Base-by-base conservation (phyloP, 2,888 invertebrate species). In the Hermaeophaga mercurialis region DNA sequence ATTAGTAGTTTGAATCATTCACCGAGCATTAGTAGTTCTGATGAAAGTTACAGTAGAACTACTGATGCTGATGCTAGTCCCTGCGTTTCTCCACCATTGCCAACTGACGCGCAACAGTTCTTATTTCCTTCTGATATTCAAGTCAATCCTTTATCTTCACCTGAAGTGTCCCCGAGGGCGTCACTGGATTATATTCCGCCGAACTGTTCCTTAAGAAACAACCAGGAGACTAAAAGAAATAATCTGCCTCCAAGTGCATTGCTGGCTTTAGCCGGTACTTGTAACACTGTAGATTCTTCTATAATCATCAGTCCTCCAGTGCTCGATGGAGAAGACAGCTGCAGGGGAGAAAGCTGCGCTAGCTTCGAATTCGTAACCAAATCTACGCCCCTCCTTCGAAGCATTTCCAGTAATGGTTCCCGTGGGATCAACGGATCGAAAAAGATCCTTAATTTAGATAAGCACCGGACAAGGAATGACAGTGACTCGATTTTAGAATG, bases 41-140 rank as follows among this genome's bases (percentile, higher is more conserved):
- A 91, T 71, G 91, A 91, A 76, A 90, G 90, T 75, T 91, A 89
- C 72, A 89, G 90, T 34, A 84, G 90, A 65, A 90, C 90, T 3
- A 90, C 90, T 0, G 89, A 89, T 70, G 90, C 85, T 22, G 84
- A 85, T 61, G 84, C 81, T 8, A 81, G 81, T 1, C 82, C 82
- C 2, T 80, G 80, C 45, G 80, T 80, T 3, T 80, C 81, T 8
- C 79, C 80, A 7, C 78, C 77, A 5, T 58, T 76, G 19, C 74
- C 73, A 41, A 65, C 75, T 36, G 72, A 83, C 72, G 79, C 83
- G 0, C 77, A 83, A 58, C 84, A 84, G 63, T 85, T 84, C 79
- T 74, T 85, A 8, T 85, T 84, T 65, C 85, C 85, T 9, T 84
- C 84, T 39, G 85, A 85, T 66, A 84, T 85, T 43, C 84, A 84